Conservation (phyloP, 2,888 invertebrate species). For the Chymomyza procnemis region DNA sequence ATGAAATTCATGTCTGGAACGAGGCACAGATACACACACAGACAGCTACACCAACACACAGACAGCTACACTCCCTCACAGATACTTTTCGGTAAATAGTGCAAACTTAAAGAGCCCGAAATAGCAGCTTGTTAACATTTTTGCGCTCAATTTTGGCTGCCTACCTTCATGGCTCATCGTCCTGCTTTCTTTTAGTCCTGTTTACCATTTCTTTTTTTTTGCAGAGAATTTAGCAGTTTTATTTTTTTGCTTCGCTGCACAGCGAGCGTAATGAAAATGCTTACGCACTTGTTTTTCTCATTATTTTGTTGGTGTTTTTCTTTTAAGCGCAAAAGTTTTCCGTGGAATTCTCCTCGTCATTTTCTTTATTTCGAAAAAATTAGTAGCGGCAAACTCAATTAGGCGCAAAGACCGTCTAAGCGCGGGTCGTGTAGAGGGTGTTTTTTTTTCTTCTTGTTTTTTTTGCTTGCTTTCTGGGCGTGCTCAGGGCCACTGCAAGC, state of each 20-base stretch:
- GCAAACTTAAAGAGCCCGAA: conserved; percentile 28
- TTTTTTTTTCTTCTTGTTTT: too few species aligned
- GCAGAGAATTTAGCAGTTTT: conserved; percentile 44
- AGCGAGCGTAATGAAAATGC: conserved; percentile 60
- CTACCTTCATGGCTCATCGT: not conserved
- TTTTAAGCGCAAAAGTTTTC: not conserved
- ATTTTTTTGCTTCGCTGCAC: conserved; percentile 44
- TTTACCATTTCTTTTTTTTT: conserved; percentile 12
- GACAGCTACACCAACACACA: not conserved
- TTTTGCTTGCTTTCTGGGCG: too few species aligned
- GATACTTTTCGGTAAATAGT: not conserved
- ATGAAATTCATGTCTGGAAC: not conserved
- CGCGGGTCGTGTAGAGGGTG: not conserved
- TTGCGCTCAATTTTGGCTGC: conserved; percentile 2
- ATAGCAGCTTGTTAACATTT: conserved; percentile 34
- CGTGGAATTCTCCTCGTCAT: not conserved
- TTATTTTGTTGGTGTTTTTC: not conserved
- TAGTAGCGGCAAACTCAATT: conserved; percentile 55
- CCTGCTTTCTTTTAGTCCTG: not conserved
- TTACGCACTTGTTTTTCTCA: conserved; percentile 19
- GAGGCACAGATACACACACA: not conserved
- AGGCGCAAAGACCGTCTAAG: conserved; percentile 41
- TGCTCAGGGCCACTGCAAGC: not conserved
- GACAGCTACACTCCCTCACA: not conserved
- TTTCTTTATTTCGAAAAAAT: not conserved